A percentile compares a stretch with the other conserved stretches of the same genome.
These are phyloP conservation scores for Trisateles emortualis DNA, from an alignment of 2,888 invertebrate species.

Conservation along the genomic window DNA sequence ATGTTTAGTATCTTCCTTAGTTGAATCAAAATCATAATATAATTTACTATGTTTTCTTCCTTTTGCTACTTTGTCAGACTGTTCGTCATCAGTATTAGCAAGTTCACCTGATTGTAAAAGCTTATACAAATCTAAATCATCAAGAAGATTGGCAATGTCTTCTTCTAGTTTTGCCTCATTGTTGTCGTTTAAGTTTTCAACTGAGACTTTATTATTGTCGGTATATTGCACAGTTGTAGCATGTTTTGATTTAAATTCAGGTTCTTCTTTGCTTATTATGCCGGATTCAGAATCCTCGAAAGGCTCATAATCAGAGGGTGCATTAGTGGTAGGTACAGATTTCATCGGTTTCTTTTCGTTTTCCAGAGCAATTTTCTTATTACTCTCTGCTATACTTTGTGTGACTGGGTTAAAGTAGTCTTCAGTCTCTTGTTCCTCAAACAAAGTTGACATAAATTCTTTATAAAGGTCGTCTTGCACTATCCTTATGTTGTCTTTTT, in stretches of 20 bases:
- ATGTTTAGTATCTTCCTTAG: no score
- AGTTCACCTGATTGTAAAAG: constrained; percentile 3
- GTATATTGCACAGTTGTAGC: not conserved
- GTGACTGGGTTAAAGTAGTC: not conserved
- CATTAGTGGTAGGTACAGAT: not conserved
- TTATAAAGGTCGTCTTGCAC: constrained; percentile 12
- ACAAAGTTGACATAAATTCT: constrained; percentile 24
- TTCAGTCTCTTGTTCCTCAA: constrained; percentile 12
- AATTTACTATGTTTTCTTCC: not conserved
- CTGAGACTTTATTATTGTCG: not conserved
- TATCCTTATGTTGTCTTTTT: not conserved
- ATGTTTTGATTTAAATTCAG: not conserved
- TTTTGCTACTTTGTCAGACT: not conserved
- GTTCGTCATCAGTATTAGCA: not conserved
- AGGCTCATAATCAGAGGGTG: no score
- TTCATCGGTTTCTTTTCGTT: not conserved
- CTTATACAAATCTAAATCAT: constrained; percentile 13
- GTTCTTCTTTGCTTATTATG: not conserved
- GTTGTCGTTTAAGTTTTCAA: not conserved
- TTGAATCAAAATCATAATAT: no score
- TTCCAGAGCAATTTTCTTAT: not conserved
- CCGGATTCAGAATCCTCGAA: not conserved
- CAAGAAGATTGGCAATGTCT: constrained; percentile 6
- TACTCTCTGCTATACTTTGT: not conserved
- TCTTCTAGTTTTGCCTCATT: constrained; percentile 1